Evolutionary conservation across 92 coral and sea anemone genomes (phyloP).

Genomic region (Porites divaricata): DNA sequence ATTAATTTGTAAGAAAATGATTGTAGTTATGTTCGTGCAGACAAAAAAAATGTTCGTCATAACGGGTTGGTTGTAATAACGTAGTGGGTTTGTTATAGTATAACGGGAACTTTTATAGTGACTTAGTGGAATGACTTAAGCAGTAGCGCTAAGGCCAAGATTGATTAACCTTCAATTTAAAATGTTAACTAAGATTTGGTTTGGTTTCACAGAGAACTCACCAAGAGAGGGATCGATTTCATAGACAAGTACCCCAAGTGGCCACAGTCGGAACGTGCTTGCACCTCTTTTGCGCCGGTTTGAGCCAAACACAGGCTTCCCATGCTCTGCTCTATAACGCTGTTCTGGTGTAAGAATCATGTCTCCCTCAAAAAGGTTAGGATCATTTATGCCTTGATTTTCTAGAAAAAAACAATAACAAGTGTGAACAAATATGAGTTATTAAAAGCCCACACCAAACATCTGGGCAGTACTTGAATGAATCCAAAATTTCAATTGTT

Average conservation of each 20-base stretch:
- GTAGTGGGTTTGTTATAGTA: too few relatives aligned
- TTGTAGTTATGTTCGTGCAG: too few relatives aligned
- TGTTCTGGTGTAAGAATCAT: constrained; percentile 20
- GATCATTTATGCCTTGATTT: neutral
- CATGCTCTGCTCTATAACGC: neutral
- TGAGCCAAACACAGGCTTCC: constrained; percentile 11
- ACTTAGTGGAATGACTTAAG: too few relatives aligned
- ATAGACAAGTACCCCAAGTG: neutral
- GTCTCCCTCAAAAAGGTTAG: constrained; percentile 37
- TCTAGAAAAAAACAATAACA: neutral
- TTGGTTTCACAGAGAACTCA: neutral
- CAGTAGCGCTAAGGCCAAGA: too few relatives aligned
- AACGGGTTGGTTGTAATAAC: too few relatives aligned
- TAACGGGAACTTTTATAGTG: too few relatives aligned
- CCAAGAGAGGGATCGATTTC: neutral
- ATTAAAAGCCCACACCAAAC: neutral
- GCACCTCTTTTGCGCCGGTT: neutral
- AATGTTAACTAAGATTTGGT: too few relatives aligned
- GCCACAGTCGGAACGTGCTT: neutral
- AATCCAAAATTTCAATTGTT: too few relatives aligned
- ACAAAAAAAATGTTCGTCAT: too few relatives aligned
- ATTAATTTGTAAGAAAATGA: too few relatives aligned
- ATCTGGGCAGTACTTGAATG: too few relatives aligned
- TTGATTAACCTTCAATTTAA: too few relatives aligned
- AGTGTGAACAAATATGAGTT: neutral